Evolutionary conservation across 2,888 invertebrate genomes (phyloP).

Genomic region (Diloba caeruleocephala): DNA sequence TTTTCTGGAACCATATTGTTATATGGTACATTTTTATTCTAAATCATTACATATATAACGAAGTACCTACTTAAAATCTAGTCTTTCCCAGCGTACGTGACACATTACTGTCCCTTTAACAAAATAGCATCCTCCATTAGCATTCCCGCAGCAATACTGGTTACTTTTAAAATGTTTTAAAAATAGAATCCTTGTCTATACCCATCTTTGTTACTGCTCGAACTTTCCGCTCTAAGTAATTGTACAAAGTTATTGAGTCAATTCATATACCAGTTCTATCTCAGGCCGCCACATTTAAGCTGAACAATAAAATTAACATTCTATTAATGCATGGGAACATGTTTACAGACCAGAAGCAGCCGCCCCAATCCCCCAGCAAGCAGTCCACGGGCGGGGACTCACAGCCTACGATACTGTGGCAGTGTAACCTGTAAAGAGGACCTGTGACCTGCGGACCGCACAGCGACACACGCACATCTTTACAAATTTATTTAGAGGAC

Average conservation of each 20-base stretch:
- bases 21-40: slow-evolving; percentile 25
- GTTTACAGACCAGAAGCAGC: slow-evolving; percentile 95
- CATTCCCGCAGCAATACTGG: slow-evolving; percentile 30
- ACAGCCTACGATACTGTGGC: slow-evolving; percentile 99
- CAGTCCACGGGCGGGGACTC: slow-evolving; percentile 94
- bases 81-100: slow-evolving; percentile 5
- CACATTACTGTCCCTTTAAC: slow-evolving; percentile 4
- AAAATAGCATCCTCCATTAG: slow-evolving; percentile 21
- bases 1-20: slow-evolving; percentile 11
- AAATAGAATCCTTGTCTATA: slow-evolving; percentile 8
- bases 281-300: not conserved
- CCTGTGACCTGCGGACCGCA: slow-evolving; percentile 43
- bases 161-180: slow-evolving; percentile 30
- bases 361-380: slow-evolving; percentile 94
- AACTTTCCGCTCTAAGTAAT: slow-evolving; percentile 17
- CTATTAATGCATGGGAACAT: slow-evolving; percentile 13
- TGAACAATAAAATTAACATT: slow-evolving; percentile 1
- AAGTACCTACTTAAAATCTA: slow-evolving; percentile 20
- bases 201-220: slow-evolving; percentile 10
- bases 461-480: slow-evolving; percentile 54
- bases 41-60: slow-evolving; percentile 23
- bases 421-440: slow-evolving; percentile 96
- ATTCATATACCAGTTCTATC: not conserved
- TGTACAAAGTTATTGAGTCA: no score
- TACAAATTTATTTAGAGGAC: slow-evolving; percentile 62